Conservation (phyloP, 2,888 invertebrate genomes). For the Xanthorhoe designata region DNA sequence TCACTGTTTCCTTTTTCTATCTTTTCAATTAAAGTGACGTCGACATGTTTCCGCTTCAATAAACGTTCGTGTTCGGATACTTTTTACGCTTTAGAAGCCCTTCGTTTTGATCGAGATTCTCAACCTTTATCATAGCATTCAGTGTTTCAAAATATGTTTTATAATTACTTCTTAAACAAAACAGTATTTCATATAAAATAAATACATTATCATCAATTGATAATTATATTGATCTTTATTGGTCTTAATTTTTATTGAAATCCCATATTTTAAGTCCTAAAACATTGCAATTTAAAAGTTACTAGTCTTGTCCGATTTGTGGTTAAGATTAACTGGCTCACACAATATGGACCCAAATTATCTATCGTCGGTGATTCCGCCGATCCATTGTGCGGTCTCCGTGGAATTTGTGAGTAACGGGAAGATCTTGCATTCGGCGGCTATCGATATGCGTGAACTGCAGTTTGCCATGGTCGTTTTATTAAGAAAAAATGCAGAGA, state of each 20-base stretch:
- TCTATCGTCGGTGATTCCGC: slow-evolving; percentile 63
- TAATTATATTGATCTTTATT: no score
- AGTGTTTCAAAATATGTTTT: background rate
- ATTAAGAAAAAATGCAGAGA: slow-evolving; percentile 2
- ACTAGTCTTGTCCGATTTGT: slow-evolving; percentile 14
- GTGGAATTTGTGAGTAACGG: slow-evolving; percentile 75
- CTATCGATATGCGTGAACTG: slow-evolving; percentile 66
- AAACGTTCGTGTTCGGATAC: slow-evolving; percentile 52
- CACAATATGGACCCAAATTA: slow-evolving; percentile 73
- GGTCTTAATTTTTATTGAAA: no score
- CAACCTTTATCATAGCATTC: slow-evolving; percentile 23
- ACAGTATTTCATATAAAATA: background rate
- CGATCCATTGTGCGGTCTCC: slow-evolving; percentile 66
- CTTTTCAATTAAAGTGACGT: slow-evolving; percentile 66
- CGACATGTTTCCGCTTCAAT: slow-evolving; percentile 64
- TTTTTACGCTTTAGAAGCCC: slow-evolving; percentile 62
- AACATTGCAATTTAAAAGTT: background rate
- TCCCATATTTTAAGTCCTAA: no score
- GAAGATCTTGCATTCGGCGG: slow-evolving; percentile 67
- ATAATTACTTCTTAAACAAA: background rate
- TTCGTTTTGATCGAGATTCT: slow-evolving; percentile 46
- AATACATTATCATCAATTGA: background rate
- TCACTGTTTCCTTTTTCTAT: slow-evolving; percentile 50
- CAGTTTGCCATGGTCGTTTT: slow-evolving; percentile 60
- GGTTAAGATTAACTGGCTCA: slow-evolving; percentile 40